Evolutionary conservation across 2,113 vertebrate genomes (phyloP).

Genomic region (Cryptomyrus ogoouensis): DNA sequence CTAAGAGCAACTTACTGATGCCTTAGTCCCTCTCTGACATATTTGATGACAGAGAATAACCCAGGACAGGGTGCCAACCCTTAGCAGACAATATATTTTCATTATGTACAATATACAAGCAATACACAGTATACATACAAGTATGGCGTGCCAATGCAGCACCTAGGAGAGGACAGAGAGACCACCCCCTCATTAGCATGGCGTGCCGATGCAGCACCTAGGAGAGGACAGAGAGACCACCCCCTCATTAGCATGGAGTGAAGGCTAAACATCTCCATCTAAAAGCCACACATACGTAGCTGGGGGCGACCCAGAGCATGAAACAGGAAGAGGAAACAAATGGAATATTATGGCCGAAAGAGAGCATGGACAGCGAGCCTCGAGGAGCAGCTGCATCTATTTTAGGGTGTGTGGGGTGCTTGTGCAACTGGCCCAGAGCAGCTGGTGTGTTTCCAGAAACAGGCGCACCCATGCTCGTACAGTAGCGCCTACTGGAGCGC

Average conservation of each 20-base stretch:
- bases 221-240: neutral
- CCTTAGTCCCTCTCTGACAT: neutral
- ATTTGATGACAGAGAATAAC: neutral
- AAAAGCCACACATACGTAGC: neutral
- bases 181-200: neutral
- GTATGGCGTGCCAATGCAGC: neutral
- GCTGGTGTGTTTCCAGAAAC: neutral
- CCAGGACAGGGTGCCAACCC: neutral
- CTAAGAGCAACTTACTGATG: neutral
- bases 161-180: neutral
- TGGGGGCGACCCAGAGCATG: neutral
- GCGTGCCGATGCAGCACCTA: neutral
- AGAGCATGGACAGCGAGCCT: neutral
- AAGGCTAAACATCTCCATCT: neutral
- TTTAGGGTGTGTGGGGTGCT: neutral
- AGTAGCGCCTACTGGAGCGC: neutral
- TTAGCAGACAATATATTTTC: neutral
- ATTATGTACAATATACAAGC: neutral
- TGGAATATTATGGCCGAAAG: neutral
- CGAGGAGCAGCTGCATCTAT: neutral
- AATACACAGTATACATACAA: neutral
- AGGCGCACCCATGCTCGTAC: neutral
- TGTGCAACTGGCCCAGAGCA: neutral
- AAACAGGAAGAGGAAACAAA: constrained; percentile 3
- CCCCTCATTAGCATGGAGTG: neutral